These are phyloP conservation scores for Dendropsophus ebraccatus DNA, from an alignment of 2,113 vertebrate species.

Conservation along the genomic window DNA sequence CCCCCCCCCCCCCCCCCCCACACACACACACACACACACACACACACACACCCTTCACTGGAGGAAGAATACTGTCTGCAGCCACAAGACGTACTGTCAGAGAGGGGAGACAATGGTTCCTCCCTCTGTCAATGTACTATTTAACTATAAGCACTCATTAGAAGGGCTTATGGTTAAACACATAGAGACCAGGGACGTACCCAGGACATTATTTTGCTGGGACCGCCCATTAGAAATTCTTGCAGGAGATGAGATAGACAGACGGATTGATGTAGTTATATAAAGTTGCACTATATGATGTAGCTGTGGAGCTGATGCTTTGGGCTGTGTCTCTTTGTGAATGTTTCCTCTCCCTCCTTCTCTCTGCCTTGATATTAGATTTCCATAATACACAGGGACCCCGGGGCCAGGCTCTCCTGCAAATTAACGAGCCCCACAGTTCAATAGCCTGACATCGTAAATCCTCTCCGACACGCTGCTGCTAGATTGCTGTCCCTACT, in stretches of 20 bases:
- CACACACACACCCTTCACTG: too few relatives aligned
- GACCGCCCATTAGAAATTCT: too few relatives aligned
- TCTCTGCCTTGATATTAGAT: conserved; percentile 54
- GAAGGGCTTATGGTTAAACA: too few relatives aligned
- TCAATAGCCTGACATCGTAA: conserved; percentile 56
- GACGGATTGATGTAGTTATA: not conserved
- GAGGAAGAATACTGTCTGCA: too few relatives aligned
- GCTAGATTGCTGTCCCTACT: conserved; percentile 57
- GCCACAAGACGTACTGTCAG: too few relatives aligned
- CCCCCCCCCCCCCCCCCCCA: too few relatives aligned
- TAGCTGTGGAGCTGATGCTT: not conserved
- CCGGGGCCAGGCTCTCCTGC: conserved; percentile 46
- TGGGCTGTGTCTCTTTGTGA: not conserved
- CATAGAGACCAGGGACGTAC: too few relatives aligned
- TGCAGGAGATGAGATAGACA: conserved; percentile 13
- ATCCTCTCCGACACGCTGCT: conserved; percentile 53
- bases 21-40: too few relatives aligned
- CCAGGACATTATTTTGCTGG: too few relatives aligned
- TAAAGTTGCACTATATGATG: not conserved
- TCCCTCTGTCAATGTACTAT: too few relatives aligned
- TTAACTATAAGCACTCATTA: too few relatives aligned
- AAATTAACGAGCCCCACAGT: conserved; percentile 56
- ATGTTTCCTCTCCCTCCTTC: conserved; percentile 33
- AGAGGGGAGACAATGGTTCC: too few relatives aligned
- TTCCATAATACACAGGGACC: conserved; percentile 54